These are phyloP conservation scores for Panthera uncia DNA, from an alignment of 2,113 vertebrate species.

Conservation along the genomic window DNA sequence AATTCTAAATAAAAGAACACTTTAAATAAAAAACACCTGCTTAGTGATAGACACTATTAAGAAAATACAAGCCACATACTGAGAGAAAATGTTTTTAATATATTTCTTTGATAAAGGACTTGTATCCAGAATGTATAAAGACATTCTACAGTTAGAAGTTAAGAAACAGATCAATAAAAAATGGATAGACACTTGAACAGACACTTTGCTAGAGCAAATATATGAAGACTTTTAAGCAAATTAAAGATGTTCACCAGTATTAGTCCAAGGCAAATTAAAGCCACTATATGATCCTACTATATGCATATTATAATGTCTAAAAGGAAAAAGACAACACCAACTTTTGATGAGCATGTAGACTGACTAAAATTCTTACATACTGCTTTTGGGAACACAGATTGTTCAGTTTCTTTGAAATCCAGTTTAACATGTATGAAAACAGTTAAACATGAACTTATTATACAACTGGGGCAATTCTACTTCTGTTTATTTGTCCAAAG, in stretches of 20 bases:
- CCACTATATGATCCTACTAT: neutral
- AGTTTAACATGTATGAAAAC: neutral
- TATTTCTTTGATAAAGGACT: neutral
- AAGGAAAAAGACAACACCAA: neutral
- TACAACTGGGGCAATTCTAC: neutral
- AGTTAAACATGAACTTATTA: neutral
- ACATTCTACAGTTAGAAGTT: neutral
- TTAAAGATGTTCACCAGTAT: neutral
- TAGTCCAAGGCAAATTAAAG: neutral
- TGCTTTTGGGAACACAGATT: neutral
- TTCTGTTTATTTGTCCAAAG: neutral
- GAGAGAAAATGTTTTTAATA: neutral
- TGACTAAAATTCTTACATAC: neutral
- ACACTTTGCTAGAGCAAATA: neutral
- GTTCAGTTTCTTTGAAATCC: neutral
- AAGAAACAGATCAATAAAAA: neutral
- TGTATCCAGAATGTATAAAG: neutral
- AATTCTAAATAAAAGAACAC: neutral
- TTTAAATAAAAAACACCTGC: neutral
- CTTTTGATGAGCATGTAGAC: neutral
- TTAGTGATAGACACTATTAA: neutral
- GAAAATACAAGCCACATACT: neutral
- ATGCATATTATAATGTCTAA: neutral
- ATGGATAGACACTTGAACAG: neutral
- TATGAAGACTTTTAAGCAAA: neutral